Evolutionary conservation across 2,888 invertebrate species (phyloP).

Genomic region (Campoplex capitator): DNA sequence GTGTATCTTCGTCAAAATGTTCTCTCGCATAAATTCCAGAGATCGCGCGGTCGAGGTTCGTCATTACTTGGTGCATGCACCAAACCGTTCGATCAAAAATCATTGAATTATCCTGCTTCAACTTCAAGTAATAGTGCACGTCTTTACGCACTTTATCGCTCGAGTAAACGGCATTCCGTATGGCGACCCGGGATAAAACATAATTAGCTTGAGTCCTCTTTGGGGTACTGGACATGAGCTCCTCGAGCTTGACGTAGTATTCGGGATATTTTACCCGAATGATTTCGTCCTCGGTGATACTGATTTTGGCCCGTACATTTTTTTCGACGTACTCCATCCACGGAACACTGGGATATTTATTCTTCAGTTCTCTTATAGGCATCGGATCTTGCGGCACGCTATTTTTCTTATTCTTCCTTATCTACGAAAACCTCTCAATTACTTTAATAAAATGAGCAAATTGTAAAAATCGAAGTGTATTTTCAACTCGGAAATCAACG

Average conservation of each 20-base stretch:
- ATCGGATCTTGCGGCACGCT: conserved; percentile 95
- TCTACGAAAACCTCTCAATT: too few relatives aligned
- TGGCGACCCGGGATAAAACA: conserved; percentile 43
- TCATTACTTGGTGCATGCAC: background rate
- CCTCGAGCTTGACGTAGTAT: conserved; percentile 91
- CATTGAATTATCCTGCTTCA: background rate
- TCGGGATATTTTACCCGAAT: conserved; percentile 94
- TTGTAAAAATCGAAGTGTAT: too few relatives aligned
- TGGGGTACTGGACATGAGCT: conserved; percentile 86
- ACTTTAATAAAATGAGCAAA: too few relatives aligned
- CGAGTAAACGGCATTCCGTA: background rate
- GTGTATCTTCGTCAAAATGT: background rate
- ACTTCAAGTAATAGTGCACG: background rate
- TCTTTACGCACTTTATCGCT: background rate
- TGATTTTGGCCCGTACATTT: conserved; percentile 87
- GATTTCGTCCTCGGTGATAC: conserved; percentile 89
- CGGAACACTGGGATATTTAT: conserved; percentile 90
- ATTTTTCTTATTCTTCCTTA: conserved; percentile 86
- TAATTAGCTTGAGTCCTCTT: conserved; percentile 94
- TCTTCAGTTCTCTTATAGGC: conserved; percentile 91
- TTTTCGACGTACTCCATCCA: conserved; percentile 94
- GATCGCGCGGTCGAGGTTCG: background rate
- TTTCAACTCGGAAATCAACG: too few relatives aligned
- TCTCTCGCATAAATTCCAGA: background rate
- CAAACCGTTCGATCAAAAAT: background rate